Evolutionary conservation across 2,888 invertebrate genomes (phyloP).

Genomic region (Tromatobia lineatoria): DNA sequence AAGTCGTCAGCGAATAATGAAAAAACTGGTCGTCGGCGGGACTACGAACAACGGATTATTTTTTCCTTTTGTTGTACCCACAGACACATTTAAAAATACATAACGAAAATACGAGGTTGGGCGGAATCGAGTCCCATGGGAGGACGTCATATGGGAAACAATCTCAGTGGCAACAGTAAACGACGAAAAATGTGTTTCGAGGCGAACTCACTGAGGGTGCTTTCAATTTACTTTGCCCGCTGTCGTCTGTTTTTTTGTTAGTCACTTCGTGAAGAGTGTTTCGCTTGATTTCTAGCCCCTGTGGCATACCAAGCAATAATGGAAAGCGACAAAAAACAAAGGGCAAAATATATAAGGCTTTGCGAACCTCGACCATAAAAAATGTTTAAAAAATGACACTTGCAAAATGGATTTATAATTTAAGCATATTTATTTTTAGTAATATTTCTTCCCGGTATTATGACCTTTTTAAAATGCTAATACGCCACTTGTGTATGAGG

Average conservation of each 20-base stretch:
- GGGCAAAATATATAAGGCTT: not conserved
- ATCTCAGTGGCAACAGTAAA: conserved; percentile 4
- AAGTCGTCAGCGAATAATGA: not conserved
- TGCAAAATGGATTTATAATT: not conserved
- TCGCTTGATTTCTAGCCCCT: not conserved
- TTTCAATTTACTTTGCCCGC: conserved; percentile 22
- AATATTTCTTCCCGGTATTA: not conserved
- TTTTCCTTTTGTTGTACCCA: not conserved
- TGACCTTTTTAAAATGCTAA: not conserved
- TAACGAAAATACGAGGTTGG: not conserved
- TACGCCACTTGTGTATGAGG: not conserved
- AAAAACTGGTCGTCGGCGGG: not conserved
- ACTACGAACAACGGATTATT: not conserved
- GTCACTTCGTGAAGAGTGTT: conserved; percentile 17
- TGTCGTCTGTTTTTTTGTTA: not conserved
- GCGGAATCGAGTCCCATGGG: conserved; percentile 11
- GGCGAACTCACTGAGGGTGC: conserved; percentile 14
- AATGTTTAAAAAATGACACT: not conserved
- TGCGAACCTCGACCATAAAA: not conserved
- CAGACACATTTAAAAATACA: not conserved
- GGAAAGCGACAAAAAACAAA: not conserved
- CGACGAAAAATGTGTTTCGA: not conserved
- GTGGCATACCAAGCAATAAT: not conserved
- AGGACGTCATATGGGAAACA: conserved; percentile 16
- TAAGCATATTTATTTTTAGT: not conserved